Evolutionary conservation across 2,888 invertebrate genomes (phyloP).

Genomic region (Suillia variegata): DNA sequence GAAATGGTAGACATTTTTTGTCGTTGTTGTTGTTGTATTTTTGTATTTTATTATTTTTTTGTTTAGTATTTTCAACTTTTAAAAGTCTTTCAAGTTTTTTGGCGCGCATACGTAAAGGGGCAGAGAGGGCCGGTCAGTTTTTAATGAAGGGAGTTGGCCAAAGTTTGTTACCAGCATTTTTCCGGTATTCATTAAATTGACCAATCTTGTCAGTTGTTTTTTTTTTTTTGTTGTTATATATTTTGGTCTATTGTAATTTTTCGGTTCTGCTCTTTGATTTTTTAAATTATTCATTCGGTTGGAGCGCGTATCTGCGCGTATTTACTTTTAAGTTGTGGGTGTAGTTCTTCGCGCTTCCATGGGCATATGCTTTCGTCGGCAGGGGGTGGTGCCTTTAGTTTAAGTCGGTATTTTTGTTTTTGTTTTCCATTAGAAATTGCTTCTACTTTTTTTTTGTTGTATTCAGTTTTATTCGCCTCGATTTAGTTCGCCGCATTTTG

Average conservation of each 20-base stretch:
- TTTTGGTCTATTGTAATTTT: neutral
- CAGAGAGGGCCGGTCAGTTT: too few species aligned
- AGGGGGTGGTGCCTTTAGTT: neutral
- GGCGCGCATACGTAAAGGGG: too few species aligned
- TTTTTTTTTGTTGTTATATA: neutral
- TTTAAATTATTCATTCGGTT: neutral
- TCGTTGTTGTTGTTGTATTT: neutral
- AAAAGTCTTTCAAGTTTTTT: constrained; percentile 3
- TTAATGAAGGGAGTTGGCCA: neutral
- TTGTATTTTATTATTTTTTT: neutral
- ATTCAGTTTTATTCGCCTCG: neutral
- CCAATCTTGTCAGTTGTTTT: neutral
- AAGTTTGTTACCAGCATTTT: neutral
- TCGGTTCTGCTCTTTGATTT: constrained; percentile 3
- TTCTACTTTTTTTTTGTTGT: neutral
- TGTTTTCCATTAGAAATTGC: neutral
- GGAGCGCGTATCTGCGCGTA: neutral
- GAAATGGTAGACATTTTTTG: constrained; percentile 5
- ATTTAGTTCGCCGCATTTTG: neutral
- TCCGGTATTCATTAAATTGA: neutral
- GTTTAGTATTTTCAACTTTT: neutral
- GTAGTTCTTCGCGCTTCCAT: constrained; percentile 4
- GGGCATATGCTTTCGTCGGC: neutral
- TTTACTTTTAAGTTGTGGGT: neutral
- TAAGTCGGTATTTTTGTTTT: neutral